Base-by-base conservation (phyloP, 2,888 invertebrate species). In the Cataglyphis rosenhaueri region DNA sequence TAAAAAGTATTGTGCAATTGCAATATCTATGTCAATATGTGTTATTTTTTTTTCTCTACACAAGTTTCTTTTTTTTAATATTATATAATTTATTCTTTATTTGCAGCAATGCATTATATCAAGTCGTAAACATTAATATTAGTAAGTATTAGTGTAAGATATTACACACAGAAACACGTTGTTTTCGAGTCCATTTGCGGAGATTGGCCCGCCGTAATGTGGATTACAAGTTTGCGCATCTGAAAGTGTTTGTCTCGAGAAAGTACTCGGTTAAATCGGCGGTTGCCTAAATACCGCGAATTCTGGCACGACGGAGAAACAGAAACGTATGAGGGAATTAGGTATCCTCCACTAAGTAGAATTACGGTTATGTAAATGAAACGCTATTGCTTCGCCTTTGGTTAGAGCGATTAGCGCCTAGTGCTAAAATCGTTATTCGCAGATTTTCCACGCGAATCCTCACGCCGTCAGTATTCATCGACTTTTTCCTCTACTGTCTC, bases 361-460 rank as follows among this genome's bases (percentile, higher is more conserved):
- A 92, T 92, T 92, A 92, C 89, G 90, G 92, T 93, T 93, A 93
- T 93, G 93, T 91, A 93, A 93, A 93, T 93, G 92, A 91, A 92
- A 91, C 87, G 91, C 88, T 91, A 92, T 93, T 88, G 85, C 87
- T 66, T 71, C 82, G 62, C 75, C 41, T 74, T 82, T 65, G 74
- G 71, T 70, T 82, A 78, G 81, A 84, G 85, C 83, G 86, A 87
- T 91, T 90, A 89, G 82, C 86, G 85, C 85, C 82, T 57, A 75
- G 41, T 41, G 81, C 71, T 85, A 74, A 83, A 84, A 87, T 87
- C 82, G 82, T 75, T 85, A 87, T 68, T 84, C 79, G 68, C 52
- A 55, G 81, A 83, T 75, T 89, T 88, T 88, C 84, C 78, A 81
- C 66, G 25, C 38, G 38, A 35, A 71, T 78, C 59, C 71, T 35